A percentile compares a stretch with the other conserved stretches of the same genome.
phyloP scores from a whole-genome alignment of 2,888 invertebrate species.

The Eudasyphora cyanicolor region DNA sequence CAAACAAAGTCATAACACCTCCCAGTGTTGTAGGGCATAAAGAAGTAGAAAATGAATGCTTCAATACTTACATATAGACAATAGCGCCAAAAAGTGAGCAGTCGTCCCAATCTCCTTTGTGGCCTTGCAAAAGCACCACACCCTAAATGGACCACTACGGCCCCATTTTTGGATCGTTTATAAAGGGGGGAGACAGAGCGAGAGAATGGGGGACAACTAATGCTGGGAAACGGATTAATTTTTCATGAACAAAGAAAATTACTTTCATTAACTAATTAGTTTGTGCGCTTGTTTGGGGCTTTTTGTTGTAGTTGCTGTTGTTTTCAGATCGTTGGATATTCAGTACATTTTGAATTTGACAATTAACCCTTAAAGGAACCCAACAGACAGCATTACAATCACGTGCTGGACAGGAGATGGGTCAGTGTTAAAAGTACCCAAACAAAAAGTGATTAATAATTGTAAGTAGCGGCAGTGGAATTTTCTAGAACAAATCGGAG shows the following conservation, averaged over 20 bases:
- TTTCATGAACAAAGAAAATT: conserved; percentile 64
- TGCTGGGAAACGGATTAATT: conserved; percentile 53
- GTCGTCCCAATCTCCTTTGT: background rate
- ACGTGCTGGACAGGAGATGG: too few relatives aligned
- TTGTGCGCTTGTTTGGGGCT: conserved; percentile 46
- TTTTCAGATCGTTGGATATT: conserved; percentile 1
- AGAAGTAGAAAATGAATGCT: background rate
- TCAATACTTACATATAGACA: background rate
- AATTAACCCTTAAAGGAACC: conserved; percentile 29
- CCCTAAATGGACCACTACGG: background rate
- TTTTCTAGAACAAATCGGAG: too few relatives aligned
- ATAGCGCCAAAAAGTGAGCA: background rate
- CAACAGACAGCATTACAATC: background rate
- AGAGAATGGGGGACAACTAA: conserved; percentile 20
- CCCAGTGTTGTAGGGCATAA: too few relatives aligned
- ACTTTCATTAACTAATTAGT: conserved; percentile 67
- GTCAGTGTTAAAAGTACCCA: too few relatives aligned
- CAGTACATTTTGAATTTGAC: conserved; percentile 3
- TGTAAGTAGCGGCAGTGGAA: too few relatives aligned
- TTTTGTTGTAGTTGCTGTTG: conserved; percentile 32
- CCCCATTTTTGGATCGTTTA: background rate
- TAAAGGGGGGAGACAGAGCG: background rate
- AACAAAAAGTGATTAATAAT: too few relatives aligned
- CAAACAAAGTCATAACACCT: background rate
- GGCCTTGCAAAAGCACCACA: background rate